Conservation (phyloP, 1,140 invertebrate genomes). For the Drosophila ficusphila region DNA sequence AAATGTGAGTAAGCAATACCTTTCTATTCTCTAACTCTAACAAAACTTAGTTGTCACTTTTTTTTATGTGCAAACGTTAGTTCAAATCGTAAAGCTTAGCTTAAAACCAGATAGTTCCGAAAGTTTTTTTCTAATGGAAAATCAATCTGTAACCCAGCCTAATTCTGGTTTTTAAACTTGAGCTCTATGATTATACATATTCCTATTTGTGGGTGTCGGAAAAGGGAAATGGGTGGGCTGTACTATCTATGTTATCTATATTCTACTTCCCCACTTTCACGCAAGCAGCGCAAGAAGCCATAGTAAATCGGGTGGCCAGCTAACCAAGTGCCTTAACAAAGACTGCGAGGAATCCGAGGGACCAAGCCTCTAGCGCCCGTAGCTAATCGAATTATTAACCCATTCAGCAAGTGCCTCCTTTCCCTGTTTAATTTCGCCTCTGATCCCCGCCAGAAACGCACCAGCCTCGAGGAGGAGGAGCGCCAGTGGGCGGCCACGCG, state of each 20-base stretch:
- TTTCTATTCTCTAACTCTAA: neutral
- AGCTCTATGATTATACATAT: no score
- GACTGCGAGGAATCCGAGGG: slow-evolving; percentile 5
- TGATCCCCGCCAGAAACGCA: slow-evolving; percentile 7
- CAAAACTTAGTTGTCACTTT: neutral
- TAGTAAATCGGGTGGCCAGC: slow-evolving; percentile 17
- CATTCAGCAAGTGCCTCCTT: slow-evolving; percentile 5
- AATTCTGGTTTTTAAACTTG: no score
- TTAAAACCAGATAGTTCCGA: no score
- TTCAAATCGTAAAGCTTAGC: no score
- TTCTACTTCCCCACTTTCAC: slow-evolving; percentile 17
- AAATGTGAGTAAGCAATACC: slow-evolving; percentile 6
- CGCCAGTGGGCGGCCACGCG: slow-evolving; percentile 86
- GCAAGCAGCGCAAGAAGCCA: slow-evolving; percentile 62
- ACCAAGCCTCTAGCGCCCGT: slow-evolving; percentile 2
- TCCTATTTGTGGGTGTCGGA: no score
- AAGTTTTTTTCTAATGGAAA: no score
- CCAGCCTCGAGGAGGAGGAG: slow-evolving; percentile 5
- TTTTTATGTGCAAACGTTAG: no score
- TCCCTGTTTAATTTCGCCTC: slow-evolving; percentile 1
- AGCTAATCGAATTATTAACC: slow-evolving; percentile 29
- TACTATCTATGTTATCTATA: neutral
- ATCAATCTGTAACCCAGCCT: no score
- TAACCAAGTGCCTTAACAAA: slow-evolving; percentile 62
- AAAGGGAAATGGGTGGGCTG: no score